Conservation (phyloP, 2,888 invertebrate species). For the Agriopis leucophaearia region DNA sequence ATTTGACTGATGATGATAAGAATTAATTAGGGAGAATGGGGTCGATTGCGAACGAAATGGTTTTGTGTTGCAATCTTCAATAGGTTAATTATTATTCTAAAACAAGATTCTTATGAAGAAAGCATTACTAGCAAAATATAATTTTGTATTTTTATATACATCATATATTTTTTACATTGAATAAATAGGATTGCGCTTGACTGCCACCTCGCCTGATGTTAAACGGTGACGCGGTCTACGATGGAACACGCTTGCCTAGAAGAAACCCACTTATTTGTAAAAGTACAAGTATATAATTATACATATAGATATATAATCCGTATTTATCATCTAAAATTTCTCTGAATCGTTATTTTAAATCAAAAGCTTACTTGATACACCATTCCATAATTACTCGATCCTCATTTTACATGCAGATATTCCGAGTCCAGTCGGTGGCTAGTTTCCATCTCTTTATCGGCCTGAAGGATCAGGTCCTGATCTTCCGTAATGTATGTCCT, state of each 20-base stretch:
- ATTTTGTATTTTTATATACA: not conserved
- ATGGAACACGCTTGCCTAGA: too few species aligned
- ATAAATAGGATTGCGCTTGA: too few species aligned
- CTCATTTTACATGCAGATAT: constrained; percentile 38
- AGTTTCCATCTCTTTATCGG: constrained; percentile 69
- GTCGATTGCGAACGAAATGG: constrained; percentile 28
- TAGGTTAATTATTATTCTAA: not conserved
- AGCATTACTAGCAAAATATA: not conserved
- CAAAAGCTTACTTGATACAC: constrained; percentile 7
- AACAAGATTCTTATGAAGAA: not conserved
- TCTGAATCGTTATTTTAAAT: constrained; percentile 18
- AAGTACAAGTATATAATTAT: too few species aligned
- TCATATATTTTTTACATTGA: too few species aligned
- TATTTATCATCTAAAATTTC: not conserved
- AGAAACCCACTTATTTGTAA: too few species aligned
- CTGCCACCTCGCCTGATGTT: too few species aligned
- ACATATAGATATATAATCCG: not conserved
- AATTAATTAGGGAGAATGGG: constrained; percentile 41
- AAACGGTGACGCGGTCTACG: too few species aligned
- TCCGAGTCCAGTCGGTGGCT: constrained; percentile 52
- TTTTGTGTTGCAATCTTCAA: constrained; percentile 20
- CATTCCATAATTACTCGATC: constrained; percentile 21
- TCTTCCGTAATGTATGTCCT: constrained; percentile 81
- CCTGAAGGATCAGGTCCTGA: constrained; percentile 67
- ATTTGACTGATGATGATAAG: constrained; percentile 44